Percentiles rank a stretch among this genome's conserved stretches.
phyloP scores from a whole-genome alignment of 2,113 vertebrate genomes.

The Egretta garzetta region DNA sequence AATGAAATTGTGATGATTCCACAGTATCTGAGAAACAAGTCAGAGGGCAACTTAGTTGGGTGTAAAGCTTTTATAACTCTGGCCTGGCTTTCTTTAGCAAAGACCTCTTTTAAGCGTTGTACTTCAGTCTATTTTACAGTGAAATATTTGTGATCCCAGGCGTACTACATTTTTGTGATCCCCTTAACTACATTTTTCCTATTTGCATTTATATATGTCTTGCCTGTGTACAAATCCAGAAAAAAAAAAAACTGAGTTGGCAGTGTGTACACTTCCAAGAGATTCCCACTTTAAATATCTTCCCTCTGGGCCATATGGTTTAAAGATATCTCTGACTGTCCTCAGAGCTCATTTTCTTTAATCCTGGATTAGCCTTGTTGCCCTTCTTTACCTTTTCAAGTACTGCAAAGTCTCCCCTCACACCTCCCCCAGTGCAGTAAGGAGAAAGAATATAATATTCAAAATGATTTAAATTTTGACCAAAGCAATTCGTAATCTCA shows the following conservation, averaged over 20 bases:
- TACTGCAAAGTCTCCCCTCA: not conserved
- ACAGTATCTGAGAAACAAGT: not conserved
- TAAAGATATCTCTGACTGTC: constrained; percentile 38
- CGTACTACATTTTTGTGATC: not conserved
- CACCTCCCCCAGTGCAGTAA: not conserved
- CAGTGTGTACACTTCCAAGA: not conserved
- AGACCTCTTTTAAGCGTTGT: not conserved
- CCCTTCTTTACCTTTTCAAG: constrained; percentile 48
- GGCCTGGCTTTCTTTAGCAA: not conserved
- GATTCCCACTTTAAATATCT: constrained; percentile 26
- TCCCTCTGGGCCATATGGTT: not conserved
- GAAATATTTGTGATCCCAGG: not conserved
- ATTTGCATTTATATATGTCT: not conserved
- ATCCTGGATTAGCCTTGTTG: constrained; percentile 57
- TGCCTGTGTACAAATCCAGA: not conserved
- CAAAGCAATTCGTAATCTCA: not conserved
- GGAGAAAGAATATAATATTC: not conserved
- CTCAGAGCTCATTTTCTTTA: constrained; percentile 57
- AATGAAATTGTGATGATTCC: not conserved
- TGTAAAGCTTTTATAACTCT: not conserved
- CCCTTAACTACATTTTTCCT: not conserved
- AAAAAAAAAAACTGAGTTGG: not conserved
- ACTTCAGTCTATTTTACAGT: not conserved
- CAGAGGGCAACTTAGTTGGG: not conserved
- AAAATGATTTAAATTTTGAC: not conserved